These are phyloP conservation scores for Branchinecta lynchi DNA, from an alignment of 1,140 invertebrate genomes.

Conservation along the genomic window DNA sequence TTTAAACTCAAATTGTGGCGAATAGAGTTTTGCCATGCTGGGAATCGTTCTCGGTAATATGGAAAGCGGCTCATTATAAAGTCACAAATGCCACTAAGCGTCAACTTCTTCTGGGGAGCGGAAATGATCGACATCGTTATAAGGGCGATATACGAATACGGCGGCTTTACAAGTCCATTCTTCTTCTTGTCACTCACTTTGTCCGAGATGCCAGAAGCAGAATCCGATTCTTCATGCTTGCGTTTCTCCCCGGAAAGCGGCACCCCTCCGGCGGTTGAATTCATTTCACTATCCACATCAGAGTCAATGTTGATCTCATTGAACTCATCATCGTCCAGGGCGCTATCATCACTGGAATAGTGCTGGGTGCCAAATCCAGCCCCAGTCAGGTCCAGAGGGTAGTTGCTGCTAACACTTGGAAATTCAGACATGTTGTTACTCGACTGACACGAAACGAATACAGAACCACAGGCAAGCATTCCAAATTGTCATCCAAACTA, in stretches of 20 bases:
- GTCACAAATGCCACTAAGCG: slow-evolving; percentile 93
- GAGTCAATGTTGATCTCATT: neutral
- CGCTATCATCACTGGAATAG: neutral
- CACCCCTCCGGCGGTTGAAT: neutral
- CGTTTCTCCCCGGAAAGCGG: neutral
- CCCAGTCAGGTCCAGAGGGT: neutral
- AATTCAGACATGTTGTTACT: slow-evolving; percentile 1
- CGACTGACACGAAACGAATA: neutral
- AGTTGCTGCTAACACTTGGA: slow-evolving; percentile 5
- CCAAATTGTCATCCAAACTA: neutral
- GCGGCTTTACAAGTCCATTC: slow-evolving; percentile 63
- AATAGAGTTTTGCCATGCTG: slow-evolving; percentile 92
- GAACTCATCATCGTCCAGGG: neutral
- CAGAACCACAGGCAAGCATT: neutral
- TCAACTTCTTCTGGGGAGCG: slow-evolving; percentile 90
- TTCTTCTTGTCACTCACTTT: slow-evolving; percentile 23
- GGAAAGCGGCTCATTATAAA: slow-evolving; percentile 97
- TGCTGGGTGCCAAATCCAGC: neutral
- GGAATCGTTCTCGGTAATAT: slow-evolving; percentile 88
- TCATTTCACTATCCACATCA: slow-evolving; percentile 6
- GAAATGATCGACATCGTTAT: slow-evolving; percentile 97
- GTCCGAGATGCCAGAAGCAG: slow-evolving; percentile 8
- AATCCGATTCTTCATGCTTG: neutral
- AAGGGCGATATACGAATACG: slow-evolving; percentile 93
- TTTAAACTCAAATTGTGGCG: slow-evolving; percentile 93